Percentiles rank a stretch among this genome's conserved stretches.
These are phyloP conservation scores for Patella ulyssiponensis DNA, from an alignment of 2,888 invertebrate species.

Conservation along the genomic window DNA sequence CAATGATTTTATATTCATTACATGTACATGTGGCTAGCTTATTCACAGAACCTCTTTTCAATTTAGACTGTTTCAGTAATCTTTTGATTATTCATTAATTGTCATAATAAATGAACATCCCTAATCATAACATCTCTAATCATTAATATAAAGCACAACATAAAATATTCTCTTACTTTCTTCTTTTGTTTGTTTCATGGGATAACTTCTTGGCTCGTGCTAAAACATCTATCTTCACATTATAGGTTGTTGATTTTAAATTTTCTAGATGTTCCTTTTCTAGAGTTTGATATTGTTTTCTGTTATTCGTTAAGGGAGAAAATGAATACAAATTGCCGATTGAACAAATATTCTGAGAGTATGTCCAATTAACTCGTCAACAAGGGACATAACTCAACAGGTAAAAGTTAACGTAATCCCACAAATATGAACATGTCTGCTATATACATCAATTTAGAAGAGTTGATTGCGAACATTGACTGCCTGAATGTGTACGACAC, in stretches of 20 bases:
- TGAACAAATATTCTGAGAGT: constrained; percentile 14
- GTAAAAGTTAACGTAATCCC: neutral
- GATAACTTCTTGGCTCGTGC: constrained; percentile 56
- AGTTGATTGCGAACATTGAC: too few relatives aligned
- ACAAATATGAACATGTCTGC: neutral
- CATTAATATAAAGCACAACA: too few relatives aligned
- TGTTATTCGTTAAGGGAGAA: constrained; percentile 42
- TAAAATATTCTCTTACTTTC: constrained; percentile 51
- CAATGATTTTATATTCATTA: too few relatives aligned
- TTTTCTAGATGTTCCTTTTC: constrained; percentile 52
- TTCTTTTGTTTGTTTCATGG: constrained; percentile 62
- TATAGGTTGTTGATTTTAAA: constrained; percentile 46
- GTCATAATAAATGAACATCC: too few relatives aligned
- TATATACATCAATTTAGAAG: neutral
- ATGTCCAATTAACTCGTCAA: neutral
- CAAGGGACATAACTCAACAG: neutral
- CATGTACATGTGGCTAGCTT: too few relatives aligned
- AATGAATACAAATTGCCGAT: too few relatives aligned
- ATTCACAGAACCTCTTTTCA: too few relatives aligned
- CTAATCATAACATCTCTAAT: too few relatives aligned
- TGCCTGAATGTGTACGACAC: too few relatives aligned
- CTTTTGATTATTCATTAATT: too few relatives aligned
- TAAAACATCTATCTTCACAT: constrained; percentile 50
- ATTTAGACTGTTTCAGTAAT: too few relatives aligned
- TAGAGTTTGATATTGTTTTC: constrained; percentile 47